A percentile compares a stretch with the other conserved stretches of the same genome.
phyloP scores from a whole-genome alignment of 2,113 vertebrate genomes.

The Podarcis raffonei region DNA sequence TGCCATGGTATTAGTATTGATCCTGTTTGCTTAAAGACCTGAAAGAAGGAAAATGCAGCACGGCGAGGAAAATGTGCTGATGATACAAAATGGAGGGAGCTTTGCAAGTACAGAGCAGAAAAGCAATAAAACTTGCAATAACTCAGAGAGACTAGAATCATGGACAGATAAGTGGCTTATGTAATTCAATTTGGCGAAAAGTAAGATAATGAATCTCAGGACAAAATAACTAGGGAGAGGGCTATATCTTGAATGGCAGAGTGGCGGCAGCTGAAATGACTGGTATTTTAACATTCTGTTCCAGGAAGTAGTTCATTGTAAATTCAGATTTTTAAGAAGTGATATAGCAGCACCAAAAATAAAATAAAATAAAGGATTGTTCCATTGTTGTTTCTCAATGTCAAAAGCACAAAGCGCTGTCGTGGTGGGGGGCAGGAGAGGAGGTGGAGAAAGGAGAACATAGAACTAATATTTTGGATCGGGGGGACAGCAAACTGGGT shows the following conservation, averaged over 20 bases:
- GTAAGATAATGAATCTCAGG: slow-evolving; percentile 48
- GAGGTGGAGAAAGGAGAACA: background rate
- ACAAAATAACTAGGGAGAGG: slow-evolving; percentile 45
- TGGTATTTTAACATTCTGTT: slow-evolving; percentile 39
- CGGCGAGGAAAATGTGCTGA: slow-evolving; percentile 60
- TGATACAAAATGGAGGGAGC: slow-evolving; percentile 37
- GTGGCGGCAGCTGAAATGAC: slow-evolving; percentile 23
- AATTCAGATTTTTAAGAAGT: slow-evolving; percentile 22
- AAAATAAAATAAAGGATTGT: background rate
- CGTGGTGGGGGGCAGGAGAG: background rate
- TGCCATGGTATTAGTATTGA: slow-evolving; percentile 56
- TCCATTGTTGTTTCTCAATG: background rate
- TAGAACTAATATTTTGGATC: slow-evolving; percentile 4
- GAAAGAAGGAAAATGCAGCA: slow-evolving; percentile 42
- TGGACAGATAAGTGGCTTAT: slow-evolving; percentile 32
- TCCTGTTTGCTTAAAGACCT: slow-evolving; percentile 62
- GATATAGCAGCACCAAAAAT: background rate
- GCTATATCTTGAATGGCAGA: slow-evolving; percentile 39
- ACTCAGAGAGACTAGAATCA: slow-evolving; percentile 50
- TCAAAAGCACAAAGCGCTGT: background rate
- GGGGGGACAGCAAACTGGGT: background rate
- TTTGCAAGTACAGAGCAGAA: slow-evolving; percentile 21
- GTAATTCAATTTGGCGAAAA: slow-evolving; percentile 37
- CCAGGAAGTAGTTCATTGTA: background rate
- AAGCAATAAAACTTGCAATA: slow-evolving; percentile 52